These are phyloP conservation scores for Diaperis boleti DNA, from an alignment of 2,888 invertebrate species.

Conservation along the genomic window DNA sequence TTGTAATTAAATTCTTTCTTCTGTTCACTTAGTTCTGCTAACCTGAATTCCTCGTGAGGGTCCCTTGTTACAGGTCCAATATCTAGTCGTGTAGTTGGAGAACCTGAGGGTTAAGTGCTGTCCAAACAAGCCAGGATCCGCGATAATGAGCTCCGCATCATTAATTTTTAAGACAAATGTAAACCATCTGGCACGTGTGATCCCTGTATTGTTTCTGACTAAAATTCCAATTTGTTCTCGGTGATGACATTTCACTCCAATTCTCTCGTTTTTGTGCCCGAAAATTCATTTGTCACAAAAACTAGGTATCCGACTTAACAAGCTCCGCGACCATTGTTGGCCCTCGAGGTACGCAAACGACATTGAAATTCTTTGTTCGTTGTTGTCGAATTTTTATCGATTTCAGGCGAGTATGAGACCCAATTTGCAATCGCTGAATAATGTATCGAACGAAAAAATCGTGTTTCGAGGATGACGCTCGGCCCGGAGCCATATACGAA, in stretches of 20 bases:
- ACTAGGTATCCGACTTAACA: conserved; percentile 23
- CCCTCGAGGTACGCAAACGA: conserved; percentile 21
- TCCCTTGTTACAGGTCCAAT: too few species aligned
- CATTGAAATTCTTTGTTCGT: conserved; percentile 30
- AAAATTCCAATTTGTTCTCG: conserved; percentile 2
- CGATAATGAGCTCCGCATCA: background rate
- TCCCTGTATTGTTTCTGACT: background rate
- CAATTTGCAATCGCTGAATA: conserved; percentile 21
- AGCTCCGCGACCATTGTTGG: conserved; percentile 8
- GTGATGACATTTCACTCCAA: conserved; percentile 5
- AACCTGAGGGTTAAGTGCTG: background rate
- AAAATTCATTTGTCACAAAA: conserved; percentile 30
- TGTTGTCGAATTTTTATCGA: conserved; percentile 18
- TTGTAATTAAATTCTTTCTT: too few species aligned
- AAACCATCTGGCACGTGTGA: background rate
- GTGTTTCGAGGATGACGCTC: background rate
- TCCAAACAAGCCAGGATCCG: background rate
- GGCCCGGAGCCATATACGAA: conserved; percentile 2
- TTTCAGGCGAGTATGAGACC: conserved; percentile 10
- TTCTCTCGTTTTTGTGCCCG: conserved; percentile 15
- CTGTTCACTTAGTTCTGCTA: too few species aligned
- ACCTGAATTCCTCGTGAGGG: too few species aligned
- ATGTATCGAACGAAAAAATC: conserved; percentile 10
- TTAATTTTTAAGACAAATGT: conserved; percentile 8
- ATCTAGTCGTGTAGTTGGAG: background rate